A percentile compares a stretch with the other conserved stretches of the same genome.
Evolutionary conservation across 2,888 invertebrate genomes (phyloP).

Genomic region (Pristionchus arcanus): DNA sequence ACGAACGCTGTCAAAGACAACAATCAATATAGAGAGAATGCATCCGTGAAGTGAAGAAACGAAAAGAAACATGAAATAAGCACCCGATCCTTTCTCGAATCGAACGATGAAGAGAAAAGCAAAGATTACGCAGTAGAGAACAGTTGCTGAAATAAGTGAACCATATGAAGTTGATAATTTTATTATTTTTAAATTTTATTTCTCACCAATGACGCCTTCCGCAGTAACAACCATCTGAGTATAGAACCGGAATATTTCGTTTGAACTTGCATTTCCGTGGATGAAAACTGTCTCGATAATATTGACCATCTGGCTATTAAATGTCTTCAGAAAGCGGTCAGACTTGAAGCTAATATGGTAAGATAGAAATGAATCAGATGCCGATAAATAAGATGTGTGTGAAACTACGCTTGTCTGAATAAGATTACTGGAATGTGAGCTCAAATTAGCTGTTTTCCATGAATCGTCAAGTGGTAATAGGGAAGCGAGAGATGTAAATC

Average conservation of each 20-base stretch:
- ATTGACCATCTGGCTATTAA: background rate
- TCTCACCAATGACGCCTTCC: background rate
- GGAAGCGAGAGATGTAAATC: too few species aligned
- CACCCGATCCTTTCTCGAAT: background rate
- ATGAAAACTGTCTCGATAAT: background rate
- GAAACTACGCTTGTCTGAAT: too few species aligned
- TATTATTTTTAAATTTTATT: background rate
- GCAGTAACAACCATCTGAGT: background rate
- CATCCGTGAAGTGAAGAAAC: background rate
- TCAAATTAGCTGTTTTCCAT: too few species aligned
- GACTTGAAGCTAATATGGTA: too few species aligned
- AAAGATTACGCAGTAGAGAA: background rate
- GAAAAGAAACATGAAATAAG: background rate
- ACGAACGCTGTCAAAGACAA: background rate
- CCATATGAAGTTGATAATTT: background rate
- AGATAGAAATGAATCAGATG: too few species aligned
- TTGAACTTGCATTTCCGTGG: background rate
- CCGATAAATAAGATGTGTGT: too few species aligned
- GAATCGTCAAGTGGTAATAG: too few species aligned
- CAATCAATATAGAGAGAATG: background rate
- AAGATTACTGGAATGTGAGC: too few species aligned
- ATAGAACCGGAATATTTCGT: background rate
- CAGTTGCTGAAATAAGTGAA: background rate
- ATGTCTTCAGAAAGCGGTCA: too few species aligned
- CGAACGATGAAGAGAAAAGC: conserved; percentile 1